phyloP scores from a whole-genome alignment of 1,140 invertebrate genomes.

The Prorops nasuta region DNA sequence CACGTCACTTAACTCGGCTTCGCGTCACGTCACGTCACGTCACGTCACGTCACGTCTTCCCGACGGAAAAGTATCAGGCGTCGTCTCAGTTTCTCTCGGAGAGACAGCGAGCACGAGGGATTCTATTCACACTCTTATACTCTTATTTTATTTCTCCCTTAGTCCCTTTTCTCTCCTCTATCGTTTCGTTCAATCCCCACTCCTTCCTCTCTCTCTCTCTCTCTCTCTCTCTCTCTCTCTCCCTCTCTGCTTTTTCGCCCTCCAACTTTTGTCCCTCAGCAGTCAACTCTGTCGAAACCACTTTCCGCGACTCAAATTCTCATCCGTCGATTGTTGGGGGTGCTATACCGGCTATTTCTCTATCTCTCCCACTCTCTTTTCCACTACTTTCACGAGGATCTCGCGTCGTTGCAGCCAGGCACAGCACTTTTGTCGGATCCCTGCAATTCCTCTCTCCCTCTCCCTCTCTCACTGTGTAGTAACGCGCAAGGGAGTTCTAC shows the following conservation, averaged over 20 bases:
- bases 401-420: too few species aligned
- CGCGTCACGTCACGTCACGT: conserved; percentile 41
- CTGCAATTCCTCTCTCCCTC: not conserved
- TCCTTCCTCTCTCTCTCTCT: conserved; percentile 7
- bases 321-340: conserved; percentile 2
- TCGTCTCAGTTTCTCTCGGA: too few species aligned
- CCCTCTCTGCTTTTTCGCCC: too few species aligned
- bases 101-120: too few species aligned
- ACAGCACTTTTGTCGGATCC: too few species aligned
- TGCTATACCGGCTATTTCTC: not conserved
- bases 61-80: conserved; percentile 26
- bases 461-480: not conserved
- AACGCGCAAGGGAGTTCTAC: too few species aligned
- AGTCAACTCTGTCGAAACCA: conserved; percentile 22
- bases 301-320: conserved; percentile 29
- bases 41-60: conserved; percentile 33
- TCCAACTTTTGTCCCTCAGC: too few species aligned
- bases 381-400: conserved; percentile 20
- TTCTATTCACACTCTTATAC: conserved; percentile 1
- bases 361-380: not conserved
- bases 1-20: too few species aligned
- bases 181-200: not conserved
- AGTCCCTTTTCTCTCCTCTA: not conserved
- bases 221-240: too few species aligned
- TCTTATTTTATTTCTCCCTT: not conserved